Conservation (phyloP, 1,140 invertebrate genomes). For the Scaptodrosophila lebanonensis region DNA sequence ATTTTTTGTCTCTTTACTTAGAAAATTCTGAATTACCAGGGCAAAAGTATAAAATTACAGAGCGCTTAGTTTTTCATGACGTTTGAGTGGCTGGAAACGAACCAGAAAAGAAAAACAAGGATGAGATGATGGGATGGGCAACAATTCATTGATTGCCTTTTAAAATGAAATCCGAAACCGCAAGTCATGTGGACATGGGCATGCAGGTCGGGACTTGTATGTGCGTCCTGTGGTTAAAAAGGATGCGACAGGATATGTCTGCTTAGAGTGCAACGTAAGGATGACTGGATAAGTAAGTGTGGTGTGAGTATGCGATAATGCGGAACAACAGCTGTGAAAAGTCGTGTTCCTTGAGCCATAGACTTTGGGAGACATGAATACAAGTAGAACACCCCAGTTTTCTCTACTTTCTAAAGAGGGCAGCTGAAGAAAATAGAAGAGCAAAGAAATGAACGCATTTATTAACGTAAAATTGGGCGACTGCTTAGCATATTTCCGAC, state of each 20-base stretch:
- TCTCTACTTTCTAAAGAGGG: no score
- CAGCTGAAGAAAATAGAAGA: slow-evolving; percentile 16
- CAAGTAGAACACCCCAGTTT: no score
- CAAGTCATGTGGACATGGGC: slow-evolving; percentile 41
- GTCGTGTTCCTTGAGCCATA: no score
- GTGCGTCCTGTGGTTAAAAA: slow-evolving; percentile 8
- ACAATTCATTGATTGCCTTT: slow-evolving; percentile 49
- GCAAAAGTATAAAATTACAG: slow-evolving; percentile 41
- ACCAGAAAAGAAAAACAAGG: no score
- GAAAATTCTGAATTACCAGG: slow-evolving; percentile 19
- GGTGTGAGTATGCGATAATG: no score
- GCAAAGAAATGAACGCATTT: slow-evolving; percentile 8
- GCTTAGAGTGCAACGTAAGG: neutral
- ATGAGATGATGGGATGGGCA: slow-evolving; percentile 2
- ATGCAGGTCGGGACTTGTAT: neutral
- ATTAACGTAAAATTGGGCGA: slow-evolving; percentile 25
- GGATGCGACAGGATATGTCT: slow-evolving; percentile 48
- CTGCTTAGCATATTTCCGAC: neutral
- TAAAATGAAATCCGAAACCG: slow-evolving; percentile 47
- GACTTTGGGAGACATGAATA: no score
- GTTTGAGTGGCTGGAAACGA: slow-evolving; percentile 1
- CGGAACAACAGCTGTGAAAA: slow-evolving; percentile 33
- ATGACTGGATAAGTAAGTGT: no score
- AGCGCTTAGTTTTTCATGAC: neutral
- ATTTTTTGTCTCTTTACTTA: slow-evolving; percentile 31